Conservation (phyloP, 2,888 invertebrate species). For the Tinea semifulvella region DNA sequence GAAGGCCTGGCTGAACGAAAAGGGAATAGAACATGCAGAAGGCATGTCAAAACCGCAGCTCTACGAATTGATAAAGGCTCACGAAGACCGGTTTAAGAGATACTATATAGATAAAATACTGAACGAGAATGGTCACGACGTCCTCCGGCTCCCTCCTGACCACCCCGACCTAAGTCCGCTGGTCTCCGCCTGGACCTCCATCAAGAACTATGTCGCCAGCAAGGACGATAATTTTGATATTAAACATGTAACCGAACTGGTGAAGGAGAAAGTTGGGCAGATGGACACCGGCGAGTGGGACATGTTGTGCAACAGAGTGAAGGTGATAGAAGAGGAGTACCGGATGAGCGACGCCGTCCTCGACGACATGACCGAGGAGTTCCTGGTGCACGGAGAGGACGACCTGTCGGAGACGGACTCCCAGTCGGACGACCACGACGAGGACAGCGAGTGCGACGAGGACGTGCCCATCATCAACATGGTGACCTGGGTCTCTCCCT, state of each 20-base stretch:
- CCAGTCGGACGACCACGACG: constrained; percentile 3
- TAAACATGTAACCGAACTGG: constrained; percentile 1
- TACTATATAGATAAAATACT: constrained; percentile 21
- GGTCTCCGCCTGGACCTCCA: constrained; percentile 12
- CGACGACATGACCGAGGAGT: constrained; percentile 18
- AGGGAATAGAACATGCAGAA: constrained; percentile 19
- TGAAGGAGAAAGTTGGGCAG: constrained; percentile 13
- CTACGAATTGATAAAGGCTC: constrained; percentile 20
- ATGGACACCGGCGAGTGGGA: constrained; percentile 18
- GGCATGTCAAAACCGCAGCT: constrained; percentile 21
- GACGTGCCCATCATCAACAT: no score
- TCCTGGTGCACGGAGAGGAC: constrained; percentile 13
- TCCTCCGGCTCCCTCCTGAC: constrained; percentile 23
- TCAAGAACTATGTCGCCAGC: constrained; percentile 11
- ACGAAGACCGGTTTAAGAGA: constrained; percentile 20
- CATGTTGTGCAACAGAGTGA: constrained; percentile 17
- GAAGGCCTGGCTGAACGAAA: constrained; percentile 23
- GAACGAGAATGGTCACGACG: constrained; percentile 16
- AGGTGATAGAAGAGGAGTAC: constrained; percentile 19
- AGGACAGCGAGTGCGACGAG: no score
- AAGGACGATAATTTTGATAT: constrained; percentile 6
- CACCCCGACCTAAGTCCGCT: constrained; percentile 20
- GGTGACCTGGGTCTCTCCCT: no score
- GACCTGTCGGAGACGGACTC: constrained; percentile 1
- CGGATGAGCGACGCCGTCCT: constrained; percentile 19